These are phyloP conservation scores for Penaeus chinensis DNA, from an alignment of 1,140 invertebrate species.

Conservation along the genomic window DNA sequence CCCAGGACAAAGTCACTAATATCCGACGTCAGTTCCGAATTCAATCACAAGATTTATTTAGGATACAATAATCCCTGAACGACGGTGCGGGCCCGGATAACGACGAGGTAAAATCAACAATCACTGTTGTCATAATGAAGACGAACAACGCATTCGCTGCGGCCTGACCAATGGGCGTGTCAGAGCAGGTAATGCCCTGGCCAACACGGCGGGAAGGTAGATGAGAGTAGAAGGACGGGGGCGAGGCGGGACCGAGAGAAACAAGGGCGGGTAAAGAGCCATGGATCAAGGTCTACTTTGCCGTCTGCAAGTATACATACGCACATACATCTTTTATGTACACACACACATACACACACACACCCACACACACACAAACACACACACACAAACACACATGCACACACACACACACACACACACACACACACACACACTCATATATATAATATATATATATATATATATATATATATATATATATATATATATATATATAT, in stretches of 20 bases:
- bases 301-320: background rate
- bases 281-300: background rate
- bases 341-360: background rate
- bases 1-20: too few relatives aligned
- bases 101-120: too few relatives aligned
- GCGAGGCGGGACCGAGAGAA: background rate
- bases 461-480: conserved; percentile 26
- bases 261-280: background rate
- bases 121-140: too few relatives aligned
- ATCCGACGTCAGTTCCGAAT: too few relatives aligned
- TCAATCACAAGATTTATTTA: too few relatives aligned
- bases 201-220: too few relatives aligned
- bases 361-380: background rate
- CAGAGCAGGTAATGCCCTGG: too few relatives aligned
- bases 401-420: background rate
- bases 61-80: too few relatives aligned
- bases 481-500: conserved; percentile 24
- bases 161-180: too few relatives aligned
- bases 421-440: background rate
- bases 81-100: too few relatives aligned
- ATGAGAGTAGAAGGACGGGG: too few relatives aligned
- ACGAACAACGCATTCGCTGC: too few relatives aligned
- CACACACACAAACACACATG: background rate
- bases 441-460: background rate
- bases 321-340: background rate